phyloP scores from a whole-genome alignment of 2,888 invertebrate species.

The Hydraecia micacea region DNA sequence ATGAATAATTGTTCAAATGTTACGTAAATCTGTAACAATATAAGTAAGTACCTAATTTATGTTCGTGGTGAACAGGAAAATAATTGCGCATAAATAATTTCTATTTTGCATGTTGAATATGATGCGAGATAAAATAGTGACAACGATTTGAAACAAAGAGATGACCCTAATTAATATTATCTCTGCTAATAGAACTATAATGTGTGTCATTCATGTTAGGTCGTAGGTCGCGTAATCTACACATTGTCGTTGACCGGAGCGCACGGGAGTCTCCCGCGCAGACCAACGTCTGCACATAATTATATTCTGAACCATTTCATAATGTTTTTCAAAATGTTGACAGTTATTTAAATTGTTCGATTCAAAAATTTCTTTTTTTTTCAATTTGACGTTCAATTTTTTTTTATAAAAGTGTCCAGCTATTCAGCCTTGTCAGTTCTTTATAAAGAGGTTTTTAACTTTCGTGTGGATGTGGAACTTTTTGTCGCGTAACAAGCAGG shows the following conservation, averaged over 20 bases:
- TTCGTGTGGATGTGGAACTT: slow-evolving; percentile 85
- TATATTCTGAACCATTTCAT: slow-evolving; percentile 6
- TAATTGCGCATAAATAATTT: slow-evolving; percentile 5
- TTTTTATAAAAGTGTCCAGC: slow-evolving; percentile 9
- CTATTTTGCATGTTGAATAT: slow-evolving; percentile 11
- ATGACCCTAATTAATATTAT: slow-evolving; percentile 82
- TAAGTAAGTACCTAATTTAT: no score
- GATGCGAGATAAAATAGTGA: slow-evolving; percentile 23
- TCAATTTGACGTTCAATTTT: slow-evolving; percentile 26
- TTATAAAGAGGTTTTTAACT: slow-evolving; percentile 28
- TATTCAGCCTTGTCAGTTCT: slow-evolving; percentile 4
- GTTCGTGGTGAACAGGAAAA: slow-evolving; percentile 1
- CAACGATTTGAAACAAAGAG: slow-evolving; percentile 70
- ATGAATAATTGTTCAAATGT: neutral
- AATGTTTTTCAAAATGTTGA: slow-evolving; percentile 23
- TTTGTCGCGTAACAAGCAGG: slow-evolving; percentile 85
- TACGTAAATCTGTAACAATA: neutral
- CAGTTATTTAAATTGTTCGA: slow-evolving; percentile 28
- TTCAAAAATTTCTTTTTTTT: slow-evolving; percentile 2
- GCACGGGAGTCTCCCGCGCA: slow-evolving; percentile 70
- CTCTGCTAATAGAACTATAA: slow-evolving; percentile 85
- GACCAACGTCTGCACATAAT: slow-evolving; percentile 38
- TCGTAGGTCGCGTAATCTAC: slow-evolving; percentile 83
- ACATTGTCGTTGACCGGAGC: slow-evolving; percentile 72
- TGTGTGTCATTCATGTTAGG: slow-evolving; percentile 83